Percentiles rank a stretch among this genome's conserved stretches.
Evolutionary conservation across 2,797 vertebrate species (phyloP).

Genomic region (Poecile montanus): DNA sequence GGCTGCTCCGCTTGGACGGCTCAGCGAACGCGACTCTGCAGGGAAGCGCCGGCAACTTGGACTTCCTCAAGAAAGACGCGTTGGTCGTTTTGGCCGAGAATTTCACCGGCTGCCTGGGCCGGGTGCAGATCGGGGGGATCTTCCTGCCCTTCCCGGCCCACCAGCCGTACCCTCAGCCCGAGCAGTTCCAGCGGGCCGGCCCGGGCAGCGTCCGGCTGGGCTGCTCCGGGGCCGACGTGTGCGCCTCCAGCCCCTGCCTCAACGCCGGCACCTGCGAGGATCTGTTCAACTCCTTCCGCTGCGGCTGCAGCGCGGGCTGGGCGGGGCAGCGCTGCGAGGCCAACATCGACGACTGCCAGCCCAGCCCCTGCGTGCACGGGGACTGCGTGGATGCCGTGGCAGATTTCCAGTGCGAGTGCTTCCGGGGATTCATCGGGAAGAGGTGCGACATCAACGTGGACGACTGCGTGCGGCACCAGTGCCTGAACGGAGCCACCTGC

Average conservation of each 20-base stretch:
- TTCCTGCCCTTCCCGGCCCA: slow-evolving; percentile 80
- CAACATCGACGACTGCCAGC: slow-evolving; percentile 83
- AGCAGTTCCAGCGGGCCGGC: slow-evolving; percentile 74
- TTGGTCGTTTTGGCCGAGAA: slow-evolving; percentile 83
- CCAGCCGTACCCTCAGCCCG: slow-evolving; percentile 64
- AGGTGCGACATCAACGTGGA: slow-evolving; percentile 86
- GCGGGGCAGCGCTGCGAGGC: slow-evolving; percentile 82
- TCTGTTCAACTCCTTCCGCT: slow-evolving; percentile 86
- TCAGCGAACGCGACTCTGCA: slow-evolving; percentile 65
- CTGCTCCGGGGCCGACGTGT: slow-evolving; percentile 82
- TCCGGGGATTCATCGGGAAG: slow-evolving; percentile 84
- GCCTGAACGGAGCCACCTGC: slow-evolving; percentile 83
- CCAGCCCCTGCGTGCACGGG: slow-evolving; percentile 83
- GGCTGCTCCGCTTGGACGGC: slow-evolving; percentile 83
- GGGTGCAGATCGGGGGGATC: slow-evolving; percentile 85
- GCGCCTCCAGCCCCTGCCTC: slow-evolving; percentile 83
- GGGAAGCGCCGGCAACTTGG: slow-evolving; percentile 76
- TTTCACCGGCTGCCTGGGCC: slow-evolving; percentile 90
- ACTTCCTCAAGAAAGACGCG: slow-evolving; percentile 80
- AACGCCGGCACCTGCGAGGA: slow-evolving; percentile 85
- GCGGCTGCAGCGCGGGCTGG: slow-evolving; percentile 85
- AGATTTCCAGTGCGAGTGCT: slow-evolving; percentile 86
- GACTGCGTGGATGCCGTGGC: slow-evolving; percentile 81
- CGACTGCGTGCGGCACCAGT: slow-evolving; percentile 83
- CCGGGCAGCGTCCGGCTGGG: slow-evolving; percentile 68